phyloP scores from a whole-genome alignment of 2,888 invertebrate genomes.

The Cyaniris semiargus region DNA sequence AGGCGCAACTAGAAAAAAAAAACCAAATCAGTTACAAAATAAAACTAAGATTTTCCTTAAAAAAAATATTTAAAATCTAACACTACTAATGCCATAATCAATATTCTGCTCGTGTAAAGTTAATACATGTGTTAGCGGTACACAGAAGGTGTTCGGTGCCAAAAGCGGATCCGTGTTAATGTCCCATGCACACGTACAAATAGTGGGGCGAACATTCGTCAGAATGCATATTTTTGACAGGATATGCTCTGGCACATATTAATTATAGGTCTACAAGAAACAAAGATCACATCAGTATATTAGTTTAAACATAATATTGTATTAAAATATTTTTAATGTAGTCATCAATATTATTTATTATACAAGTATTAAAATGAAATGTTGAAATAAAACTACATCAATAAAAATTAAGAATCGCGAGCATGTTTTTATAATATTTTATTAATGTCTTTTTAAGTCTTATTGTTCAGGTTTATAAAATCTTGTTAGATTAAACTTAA shows the following conservation, averaged over 20 bases:
- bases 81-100: conserved; percentile 32
- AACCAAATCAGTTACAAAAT: not conserved
- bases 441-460: not conserved
- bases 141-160: conserved; percentile 69
- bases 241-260: not conserved
- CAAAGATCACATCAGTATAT: too few relatives aligned
- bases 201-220: not conserved
- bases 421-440: not conserved
- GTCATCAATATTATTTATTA: not conserved
- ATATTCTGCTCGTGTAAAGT: conserved; percentile 53
- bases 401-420: not conserved
- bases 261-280: too few relatives aligned
- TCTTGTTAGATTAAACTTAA: not conserved
- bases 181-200: not conserved
- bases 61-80: not conserved
- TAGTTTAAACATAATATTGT: not conserved
- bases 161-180: conserved; percentile 48
- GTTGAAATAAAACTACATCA: not conserved
- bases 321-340: not conserved
- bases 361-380: not conserved
- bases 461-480: not conserved
- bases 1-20: not conserved
- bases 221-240: not conserved
- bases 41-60: not conserved
- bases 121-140: conserved; percentile 75